These are phyloP conservation scores for Cossypha heuglini DNA, from an alignment of 2,797 vertebrate genomes.

Conservation along the genomic window DNA sequence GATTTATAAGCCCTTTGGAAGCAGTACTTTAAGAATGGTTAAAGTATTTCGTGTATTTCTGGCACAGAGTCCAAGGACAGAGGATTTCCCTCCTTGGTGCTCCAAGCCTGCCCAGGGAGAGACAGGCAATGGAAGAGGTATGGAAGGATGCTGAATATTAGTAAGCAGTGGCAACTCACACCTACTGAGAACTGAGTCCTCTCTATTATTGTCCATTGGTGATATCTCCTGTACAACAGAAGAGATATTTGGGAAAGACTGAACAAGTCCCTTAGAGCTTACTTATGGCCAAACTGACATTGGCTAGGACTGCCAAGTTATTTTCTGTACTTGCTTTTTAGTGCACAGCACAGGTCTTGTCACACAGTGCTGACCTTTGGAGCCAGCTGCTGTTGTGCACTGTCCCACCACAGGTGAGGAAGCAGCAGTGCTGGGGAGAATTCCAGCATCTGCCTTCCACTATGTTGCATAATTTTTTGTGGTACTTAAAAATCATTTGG, in stretches of 20 bases:
- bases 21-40: neutral
- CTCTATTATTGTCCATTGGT: neutral
- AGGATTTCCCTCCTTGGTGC: neutral
- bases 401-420: neutral
- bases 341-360: neutral
- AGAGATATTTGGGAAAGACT: neutral
- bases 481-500: neutral
- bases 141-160: neutral
- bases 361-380: neutral
- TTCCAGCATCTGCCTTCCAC: neutral
- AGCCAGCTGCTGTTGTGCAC: neutral
- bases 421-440: neutral
- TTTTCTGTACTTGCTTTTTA: neutral
- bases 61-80: neutral
- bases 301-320: neutral
- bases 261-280: neutral
- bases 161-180: neutral
- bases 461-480: neutral
- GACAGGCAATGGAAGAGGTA: neutral
- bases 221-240: neutral
- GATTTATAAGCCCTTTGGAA: neutral
- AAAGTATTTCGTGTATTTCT: neutral
- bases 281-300: neutral
- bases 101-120: neutral
- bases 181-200: neutral